Percentiles rank a stretch among this genome's conserved stretches.
Evolutionary conservation across 1,140 invertebrate species (phyloP).

Genomic region (Brachionus rotundiformis): DNA sequence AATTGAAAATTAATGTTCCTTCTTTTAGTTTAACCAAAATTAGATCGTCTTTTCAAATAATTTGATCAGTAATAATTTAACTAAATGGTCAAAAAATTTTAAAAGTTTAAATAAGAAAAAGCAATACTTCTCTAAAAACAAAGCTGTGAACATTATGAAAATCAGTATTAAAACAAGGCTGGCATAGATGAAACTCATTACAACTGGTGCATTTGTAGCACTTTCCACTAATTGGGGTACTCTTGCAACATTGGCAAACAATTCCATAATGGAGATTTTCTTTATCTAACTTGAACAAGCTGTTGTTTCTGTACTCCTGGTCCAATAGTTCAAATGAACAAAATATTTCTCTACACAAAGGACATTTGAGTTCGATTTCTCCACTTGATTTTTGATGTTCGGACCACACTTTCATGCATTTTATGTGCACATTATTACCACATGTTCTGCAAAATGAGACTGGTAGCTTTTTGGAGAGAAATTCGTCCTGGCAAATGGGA

Average conservation of each 20-base stretch:
- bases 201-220: conserved; percentile 63
- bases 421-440: conserved; percentile 65
- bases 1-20: too few relatives aligned
- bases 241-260: conserved; percentile 58
- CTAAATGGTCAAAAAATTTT: too few relatives aligned
- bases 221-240: conserved; percentile 62
- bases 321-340: conserved; percentile 60
- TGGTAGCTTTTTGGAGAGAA: conserved; percentile 60
- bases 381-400: conserved; percentile 62
- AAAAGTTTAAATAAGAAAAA: too few relatives aligned
- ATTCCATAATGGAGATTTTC: conserved; percentile 58
- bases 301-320: conserved; percentile 58
- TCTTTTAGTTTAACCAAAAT: too few relatives aligned
- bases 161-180: conserved; percentile 62
- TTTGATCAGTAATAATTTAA: too few relatives aligned
- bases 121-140: conserved; percentile 62
- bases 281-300: conserved; percentile 52
- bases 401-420: conserved; percentile 65
- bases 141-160: conserved; percentile 61
- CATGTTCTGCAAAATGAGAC: conserved; percentile 65
- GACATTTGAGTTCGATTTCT: conserved; percentile 60
- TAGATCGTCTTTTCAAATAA: too few relatives aligned
- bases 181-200: conserved; percentile 59
- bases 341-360: conserved; percentile 64
- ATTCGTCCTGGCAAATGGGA: conserved; percentile 65